A percentile compares a stretch with the other conserved stretches of the same genome.
phyloP scores from a whole-genome alignment of 2,888 invertebrate species.

The Tridacna crocea region DNA sequence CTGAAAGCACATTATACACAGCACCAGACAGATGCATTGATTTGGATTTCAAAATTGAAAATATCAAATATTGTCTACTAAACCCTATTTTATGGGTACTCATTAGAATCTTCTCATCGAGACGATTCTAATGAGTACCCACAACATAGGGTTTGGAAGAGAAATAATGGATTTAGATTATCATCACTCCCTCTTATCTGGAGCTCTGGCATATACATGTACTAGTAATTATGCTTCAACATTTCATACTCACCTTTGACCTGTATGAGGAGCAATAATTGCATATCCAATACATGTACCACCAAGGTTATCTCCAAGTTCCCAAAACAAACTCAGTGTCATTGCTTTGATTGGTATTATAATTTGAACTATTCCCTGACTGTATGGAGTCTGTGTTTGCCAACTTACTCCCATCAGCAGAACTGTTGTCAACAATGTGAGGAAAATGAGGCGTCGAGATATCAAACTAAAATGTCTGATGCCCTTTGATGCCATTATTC shows the following conservation, averaged over 20 bases:
- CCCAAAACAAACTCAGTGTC: constrained; percentile 79
- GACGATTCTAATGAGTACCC: too few species aligned
- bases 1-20: too few species aligned
- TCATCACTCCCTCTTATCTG: too few species aligned
- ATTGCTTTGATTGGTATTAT: constrained; percentile 80
- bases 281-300: constrained; percentile 84
- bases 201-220: too few species aligned
- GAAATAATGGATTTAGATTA: too few species aligned
- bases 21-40: too few species aligned
- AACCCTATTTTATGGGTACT: too few species aligned
- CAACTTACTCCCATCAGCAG: constrained; percentile 79
- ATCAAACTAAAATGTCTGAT: constrained; percentile 83
- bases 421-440: constrained; percentile 77
- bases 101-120: too few species aligned
- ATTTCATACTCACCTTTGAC: constrained; percentile 73
- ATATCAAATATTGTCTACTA: too few species aligned
- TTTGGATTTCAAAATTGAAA: too few species aligned
- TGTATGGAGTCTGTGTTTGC: constrained; percentile 80
- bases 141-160: too few species aligned
- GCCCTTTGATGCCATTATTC: constrained; percentile 82
- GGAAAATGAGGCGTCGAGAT: constrained; percentile 78
- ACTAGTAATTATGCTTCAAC: too few species aligned
- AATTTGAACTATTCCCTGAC: constrained; percentile 75
- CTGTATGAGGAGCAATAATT: constrained; percentile 81
- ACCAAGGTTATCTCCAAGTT: constrained; percentile 81